A percentile compares a stretch with the other conserved stretches of the same genome.
These are phyloP conservation scores for Lasiurus borealis DNA, from an alignment of 2,113 vertebrate species.

Conservation along the genomic window DNA sequence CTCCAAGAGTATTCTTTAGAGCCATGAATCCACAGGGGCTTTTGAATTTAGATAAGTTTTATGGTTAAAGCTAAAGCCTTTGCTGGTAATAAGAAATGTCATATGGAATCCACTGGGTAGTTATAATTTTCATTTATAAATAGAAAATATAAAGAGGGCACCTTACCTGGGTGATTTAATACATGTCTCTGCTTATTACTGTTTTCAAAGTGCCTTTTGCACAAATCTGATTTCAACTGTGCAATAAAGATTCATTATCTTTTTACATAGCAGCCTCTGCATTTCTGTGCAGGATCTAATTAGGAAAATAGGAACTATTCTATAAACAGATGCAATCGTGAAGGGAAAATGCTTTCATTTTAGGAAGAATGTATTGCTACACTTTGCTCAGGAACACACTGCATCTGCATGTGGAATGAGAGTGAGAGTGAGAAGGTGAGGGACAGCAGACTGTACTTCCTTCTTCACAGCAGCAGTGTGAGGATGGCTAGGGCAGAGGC, in stretches of 20 bases:
- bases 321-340: constrained; percentile 87
- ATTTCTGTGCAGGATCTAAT: constrained; percentile 87
- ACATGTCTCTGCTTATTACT: constrained; percentile 84
- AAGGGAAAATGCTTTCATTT: constrained; percentile 81
- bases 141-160: constrained; percentile 82
- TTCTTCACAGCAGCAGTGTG: neutral
- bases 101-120: constrained; percentile 84
- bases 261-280: constrained; percentile 84
- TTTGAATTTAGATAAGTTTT: constrained; percentile 90
- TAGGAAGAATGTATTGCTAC: constrained; percentile 77
- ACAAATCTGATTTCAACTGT: constrained; percentile 88
- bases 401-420: constrained; percentile 24
- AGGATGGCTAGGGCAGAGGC: neutral
- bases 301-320: constrained; percentile 86
- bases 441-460: neutral
- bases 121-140: constrained; percentile 87
- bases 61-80: constrained; percentile 86
- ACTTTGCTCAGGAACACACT: constrained; percentile 70
- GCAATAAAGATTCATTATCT: constrained; percentile 90
- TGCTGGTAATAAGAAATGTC: constrained; percentile 90
- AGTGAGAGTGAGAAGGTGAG: neutral
- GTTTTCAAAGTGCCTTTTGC: constrained; percentile 88
- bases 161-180: constrained; percentile 86
- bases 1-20: constrained; percentile 80
- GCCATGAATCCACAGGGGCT: constrained; percentile 84